Evolutionary conservation across 2,113 vertebrate species (phyloP).

Genomic region (Sminthopsis crassicaudata): DNA sequence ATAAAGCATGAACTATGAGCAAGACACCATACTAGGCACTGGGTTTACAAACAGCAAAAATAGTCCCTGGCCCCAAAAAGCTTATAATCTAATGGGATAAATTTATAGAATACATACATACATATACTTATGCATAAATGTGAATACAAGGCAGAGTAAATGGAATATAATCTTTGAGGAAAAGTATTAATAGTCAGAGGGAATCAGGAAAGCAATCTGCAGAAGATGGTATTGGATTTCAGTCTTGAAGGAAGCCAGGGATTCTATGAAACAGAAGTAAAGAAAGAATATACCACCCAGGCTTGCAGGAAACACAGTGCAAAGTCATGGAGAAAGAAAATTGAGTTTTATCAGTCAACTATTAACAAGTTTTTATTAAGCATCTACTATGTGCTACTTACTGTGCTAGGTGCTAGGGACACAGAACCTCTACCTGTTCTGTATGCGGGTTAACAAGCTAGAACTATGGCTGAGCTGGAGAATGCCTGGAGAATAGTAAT

Average conservation of each 20-base stretch:
- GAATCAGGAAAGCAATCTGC: neutral
- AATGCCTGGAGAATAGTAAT: neutral
- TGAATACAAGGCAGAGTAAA: neutral
- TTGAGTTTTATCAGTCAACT: neutral
- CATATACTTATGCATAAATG: neutral
- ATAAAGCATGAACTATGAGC: neutral
- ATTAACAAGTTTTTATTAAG: neutral
- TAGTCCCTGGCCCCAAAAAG: neutral
- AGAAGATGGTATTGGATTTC: neutral
- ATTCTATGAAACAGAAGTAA: neutral
- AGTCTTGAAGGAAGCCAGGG: neutral
- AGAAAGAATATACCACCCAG: neutral
- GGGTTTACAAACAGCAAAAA: neutral
- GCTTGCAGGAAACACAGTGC: neutral
- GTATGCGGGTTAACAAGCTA: neutral
- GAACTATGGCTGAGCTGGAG: neutral
- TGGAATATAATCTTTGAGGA: neutral
- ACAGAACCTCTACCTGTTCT: neutral
- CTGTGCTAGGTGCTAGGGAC: neutral
- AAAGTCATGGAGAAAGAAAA: neutral
- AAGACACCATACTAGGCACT: neutral
- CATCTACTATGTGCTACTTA: neutral
- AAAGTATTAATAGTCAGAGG: neutral
- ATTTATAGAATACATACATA: neutral
- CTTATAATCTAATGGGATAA: neutral